These are phyloP conservation scores for Anser brachyrhynchus DNA, from an alignment of 2,113 vertebrate species.

Conservation along the genomic window DNA sequence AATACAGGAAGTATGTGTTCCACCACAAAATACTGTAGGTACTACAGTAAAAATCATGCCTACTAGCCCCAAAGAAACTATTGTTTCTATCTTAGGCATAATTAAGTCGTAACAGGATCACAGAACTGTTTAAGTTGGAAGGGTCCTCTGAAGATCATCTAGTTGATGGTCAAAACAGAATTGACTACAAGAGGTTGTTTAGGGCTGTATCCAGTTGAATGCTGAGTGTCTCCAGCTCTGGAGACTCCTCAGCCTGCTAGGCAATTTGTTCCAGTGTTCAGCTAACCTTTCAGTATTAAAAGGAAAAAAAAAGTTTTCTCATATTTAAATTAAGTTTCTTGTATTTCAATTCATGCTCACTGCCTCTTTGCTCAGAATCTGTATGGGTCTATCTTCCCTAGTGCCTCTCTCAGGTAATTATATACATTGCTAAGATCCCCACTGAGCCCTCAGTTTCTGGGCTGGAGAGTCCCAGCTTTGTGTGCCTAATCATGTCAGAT, in stretches of 20 bases:
- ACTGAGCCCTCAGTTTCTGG: not conserved
- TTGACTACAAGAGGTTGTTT: not conserved
- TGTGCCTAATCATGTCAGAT: not conserved
- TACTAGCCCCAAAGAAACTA: not conserved
- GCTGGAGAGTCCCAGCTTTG: not conserved
- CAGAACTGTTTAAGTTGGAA: not conserved
- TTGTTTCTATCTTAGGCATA: not conserved
- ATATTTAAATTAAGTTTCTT: not conserved
- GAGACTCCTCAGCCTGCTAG: not conserved
- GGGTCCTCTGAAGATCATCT: not conserved
- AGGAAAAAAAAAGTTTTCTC: not conserved
- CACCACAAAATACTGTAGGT: not conserved
- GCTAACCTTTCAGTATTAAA: not conserved
- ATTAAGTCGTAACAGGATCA: not conserved
- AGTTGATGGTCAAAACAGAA: not conserved
- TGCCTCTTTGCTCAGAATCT: not conserved
- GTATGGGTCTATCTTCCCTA: not conserved
- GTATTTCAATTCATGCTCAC: not conserved
- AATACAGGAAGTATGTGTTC: not conserved
- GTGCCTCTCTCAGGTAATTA: not conserved
- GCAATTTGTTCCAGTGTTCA: not conserved
- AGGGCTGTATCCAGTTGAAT: not conserved
- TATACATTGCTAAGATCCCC: not conserved
- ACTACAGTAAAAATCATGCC: not conserved
- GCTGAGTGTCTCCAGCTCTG: not conserved